A percentile compares a stretch with the other conserved stretches of the same genome.
Evolutionary conservation across 2,113 vertebrate species (phyloP).

Genomic region (Capricornis sumatraensis): DNA sequence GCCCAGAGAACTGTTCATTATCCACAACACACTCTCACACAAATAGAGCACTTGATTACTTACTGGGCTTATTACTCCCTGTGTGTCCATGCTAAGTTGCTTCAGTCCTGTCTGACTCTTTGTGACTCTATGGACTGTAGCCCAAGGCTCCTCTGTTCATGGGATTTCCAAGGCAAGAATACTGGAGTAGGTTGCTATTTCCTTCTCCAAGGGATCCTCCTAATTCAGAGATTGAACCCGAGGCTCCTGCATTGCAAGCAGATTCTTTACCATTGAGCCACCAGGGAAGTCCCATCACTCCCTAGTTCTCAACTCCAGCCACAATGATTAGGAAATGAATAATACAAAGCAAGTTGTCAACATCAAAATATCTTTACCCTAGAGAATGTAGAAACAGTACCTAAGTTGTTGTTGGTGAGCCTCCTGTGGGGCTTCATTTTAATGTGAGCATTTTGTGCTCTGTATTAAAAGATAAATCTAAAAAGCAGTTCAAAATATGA

Average conservation of each 20-base stretch:
- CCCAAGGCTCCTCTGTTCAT: not conserved
- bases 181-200: not conserved
- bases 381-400: not conserved
- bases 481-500: not conserved
- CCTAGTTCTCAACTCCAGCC: not conserved
- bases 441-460: not conserved
- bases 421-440: not conserved
- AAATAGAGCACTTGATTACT: not conserved
- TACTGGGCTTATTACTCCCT: not conserved
- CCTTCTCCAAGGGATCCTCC: not conserved
- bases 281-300: not conserved
- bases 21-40: not conserved
- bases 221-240: rapidly evolving
- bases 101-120: not conserved
- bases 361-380: not conserved
- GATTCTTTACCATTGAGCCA: not conserved
- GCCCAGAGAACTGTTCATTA: not conserved
- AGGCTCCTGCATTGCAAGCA: not conserved
- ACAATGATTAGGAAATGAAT: not conserved
- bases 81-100: not conserved
- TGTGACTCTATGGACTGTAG: not conserved
- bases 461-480: not conserved
- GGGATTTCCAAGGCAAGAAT: not conserved
- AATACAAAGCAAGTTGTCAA: not conserved
- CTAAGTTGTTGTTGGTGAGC: not conserved